These are phyloP conservation scores for Arrhamphus sclerolepis DNA, from an alignment of 2,797 vertebrate genomes.

Conservation along the genomic window DNA sequence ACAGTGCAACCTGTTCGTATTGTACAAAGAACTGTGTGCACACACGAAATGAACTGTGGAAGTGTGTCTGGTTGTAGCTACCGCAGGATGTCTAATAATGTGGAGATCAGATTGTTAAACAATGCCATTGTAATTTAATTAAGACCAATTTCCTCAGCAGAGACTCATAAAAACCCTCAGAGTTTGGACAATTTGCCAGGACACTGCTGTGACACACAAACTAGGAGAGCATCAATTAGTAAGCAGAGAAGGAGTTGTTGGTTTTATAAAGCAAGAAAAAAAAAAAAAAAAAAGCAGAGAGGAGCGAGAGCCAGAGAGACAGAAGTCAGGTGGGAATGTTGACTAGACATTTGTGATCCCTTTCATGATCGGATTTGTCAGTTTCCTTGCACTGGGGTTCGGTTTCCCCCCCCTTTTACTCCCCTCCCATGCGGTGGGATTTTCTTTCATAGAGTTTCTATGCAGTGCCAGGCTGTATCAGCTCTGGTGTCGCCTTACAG, in stretches of 20 bases:
- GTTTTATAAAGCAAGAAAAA: slow-evolving; percentile 29
- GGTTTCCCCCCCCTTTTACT: slow-evolving; percentile 52
- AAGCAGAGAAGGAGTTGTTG: slow-evolving; percentile 1
- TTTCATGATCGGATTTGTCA: slow-evolving; percentile 71
- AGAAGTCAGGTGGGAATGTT: slow-evolving; percentile 56
- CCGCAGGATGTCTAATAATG: slow-evolving; percentile 38
- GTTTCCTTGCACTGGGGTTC: slow-evolving; percentile 34
- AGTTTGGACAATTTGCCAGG: slow-evolving; percentile 54
- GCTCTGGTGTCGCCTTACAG: slow-evolving; percentile 78
- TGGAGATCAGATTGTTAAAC: slow-evolving; percentile 53
- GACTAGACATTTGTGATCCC: slow-evolving; percentile 50
- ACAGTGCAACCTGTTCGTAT: slow-evolving; percentile 2
- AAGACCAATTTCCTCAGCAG: slow-evolving; percentile 54
- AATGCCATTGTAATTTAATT: slow-evolving; percentile 58
- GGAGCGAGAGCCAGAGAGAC: slow-evolving; percentile 20
- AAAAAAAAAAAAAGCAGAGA: slow-evolving; percentile 8
- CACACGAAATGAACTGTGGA: slow-evolving; percentile 1
- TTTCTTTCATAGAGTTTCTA: slow-evolving; percentile 66
- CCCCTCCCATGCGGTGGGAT: slow-evolving; percentile 59
- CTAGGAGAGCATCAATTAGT: slow-evolving; percentile 19
- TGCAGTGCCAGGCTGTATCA: slow-evolving; percentile 60
- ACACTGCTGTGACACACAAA: slow-evolving; percentile 45
- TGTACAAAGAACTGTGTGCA: slow-evolving; percentile 1
- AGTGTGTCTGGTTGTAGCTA: slow-evolving; percentile 31
- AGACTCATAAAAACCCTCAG: slow-evolving; percentile 45